phyloP scores from a whole-genome alignment of 1,140 invertebrate genomes.

The Asobara japonica region DNA sequence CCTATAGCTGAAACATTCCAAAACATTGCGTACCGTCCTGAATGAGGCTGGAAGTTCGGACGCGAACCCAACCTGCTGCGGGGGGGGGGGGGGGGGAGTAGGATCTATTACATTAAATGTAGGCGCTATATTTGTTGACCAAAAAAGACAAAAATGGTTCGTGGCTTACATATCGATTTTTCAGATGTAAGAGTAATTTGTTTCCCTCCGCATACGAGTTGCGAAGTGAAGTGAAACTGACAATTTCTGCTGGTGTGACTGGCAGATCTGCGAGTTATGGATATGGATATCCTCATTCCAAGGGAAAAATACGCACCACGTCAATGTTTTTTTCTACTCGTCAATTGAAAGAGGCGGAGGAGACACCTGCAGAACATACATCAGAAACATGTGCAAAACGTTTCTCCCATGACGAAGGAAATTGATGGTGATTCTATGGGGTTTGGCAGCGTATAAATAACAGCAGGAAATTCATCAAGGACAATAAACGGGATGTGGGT shows the following conservation, averaged over 20 bases:
- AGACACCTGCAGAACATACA: conserved; percentile 10
- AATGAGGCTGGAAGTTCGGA: too few relatives aligned
- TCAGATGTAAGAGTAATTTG: too few relatives aligned
- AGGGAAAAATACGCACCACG: neutral
- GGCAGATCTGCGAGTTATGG: neutral
- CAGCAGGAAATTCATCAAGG: too few relatives aligned
- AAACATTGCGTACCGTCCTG: too few relatives aligned
- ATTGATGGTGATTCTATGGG: neutral
- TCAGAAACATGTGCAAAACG: neutral
- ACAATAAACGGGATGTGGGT: too few relatives aligned
- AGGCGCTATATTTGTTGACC: too few relatives aligned
- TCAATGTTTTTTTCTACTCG: neutral
- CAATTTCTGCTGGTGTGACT: neutral
- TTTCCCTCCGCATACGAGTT: neutral
- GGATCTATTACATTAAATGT: too few relatives aligned
- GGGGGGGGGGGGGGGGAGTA: too few relatives aligned
- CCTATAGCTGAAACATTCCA: too few relatives aligned
- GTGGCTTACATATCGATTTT: too few relatives aligned
- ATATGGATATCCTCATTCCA: neutral
- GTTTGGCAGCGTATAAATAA: neutral
- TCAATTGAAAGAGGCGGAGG: neutral
- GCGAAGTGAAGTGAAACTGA: neutral
- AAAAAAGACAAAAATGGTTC: too few relatives aligned
- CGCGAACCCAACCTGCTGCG: too few relatives aligned
- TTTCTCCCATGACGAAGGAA: neutral